phyloP scores from a whole-genome alignment of 92 coral and sea anemone species.

The Metridium senile region DNA sequence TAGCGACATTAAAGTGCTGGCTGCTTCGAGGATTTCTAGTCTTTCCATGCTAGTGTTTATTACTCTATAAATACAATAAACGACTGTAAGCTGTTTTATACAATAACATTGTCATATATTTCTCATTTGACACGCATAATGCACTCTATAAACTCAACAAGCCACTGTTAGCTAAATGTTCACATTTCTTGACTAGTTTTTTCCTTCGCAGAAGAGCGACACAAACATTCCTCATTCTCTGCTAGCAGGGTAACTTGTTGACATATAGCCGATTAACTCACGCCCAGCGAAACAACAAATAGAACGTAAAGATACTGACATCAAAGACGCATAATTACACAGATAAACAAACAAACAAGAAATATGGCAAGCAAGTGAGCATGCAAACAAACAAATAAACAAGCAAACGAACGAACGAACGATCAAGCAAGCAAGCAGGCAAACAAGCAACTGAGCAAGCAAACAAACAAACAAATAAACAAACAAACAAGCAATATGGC shows the following conservation, averaged over 20 bases:
- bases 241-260: too few species aligned
- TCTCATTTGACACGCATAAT: too few species aligned
- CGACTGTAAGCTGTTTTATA: too few species aligned
- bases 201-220: too few species aligned
- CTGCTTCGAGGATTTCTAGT: slow-evolving; percentile 32
- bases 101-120: too few species aligned
- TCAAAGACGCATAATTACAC: not conserved
- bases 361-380: not conserved
- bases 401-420: not conserved
- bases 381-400: not conserved
- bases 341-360: not conserved
- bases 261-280: too few species aligned
- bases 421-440: not conserved
- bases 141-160: too few species aligned
- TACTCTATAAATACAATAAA: not conserved
- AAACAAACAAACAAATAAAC: not conserved
- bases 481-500: not conserved
- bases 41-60: slow-evolving; percentile 10
- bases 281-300: not conserved
- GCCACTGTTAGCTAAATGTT: too few species aligned
- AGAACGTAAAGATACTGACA: not conserved
- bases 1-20: slow-evolving; percentile 24
- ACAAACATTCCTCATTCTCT: too few species aligned
- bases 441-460: not conserved
- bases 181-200: too few species aligned